Percentiles rank a stretch among this genome's conserved stretches.
These are phyloP conservation scores for Mareca strepera DNA, from an alignment of 2,797 vertebrate species.

Conservation along the genomic window DNA sequence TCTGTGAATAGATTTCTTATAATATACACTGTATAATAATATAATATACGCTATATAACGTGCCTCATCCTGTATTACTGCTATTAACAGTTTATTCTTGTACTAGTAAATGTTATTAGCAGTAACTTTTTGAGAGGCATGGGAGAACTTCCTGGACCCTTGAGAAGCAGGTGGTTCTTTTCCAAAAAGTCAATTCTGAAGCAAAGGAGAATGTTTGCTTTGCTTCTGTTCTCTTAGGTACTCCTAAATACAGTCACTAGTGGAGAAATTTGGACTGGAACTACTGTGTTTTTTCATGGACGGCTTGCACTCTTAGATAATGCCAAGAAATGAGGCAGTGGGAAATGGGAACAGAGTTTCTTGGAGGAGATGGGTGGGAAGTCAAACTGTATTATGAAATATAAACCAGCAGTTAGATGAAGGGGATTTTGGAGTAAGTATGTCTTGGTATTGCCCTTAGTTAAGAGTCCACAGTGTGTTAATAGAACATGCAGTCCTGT, in stretches of 20 bases:
- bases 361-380: neutral
- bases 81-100: neutral
- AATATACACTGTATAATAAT: too few species aligned
- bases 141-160: neutral
- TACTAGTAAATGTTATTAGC: neutral
- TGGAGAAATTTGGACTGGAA: neutral
- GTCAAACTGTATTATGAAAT: fast-evolving
- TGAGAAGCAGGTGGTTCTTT: neutral
- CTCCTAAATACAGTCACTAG: neutral
- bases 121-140: neutral
- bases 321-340: neutral
- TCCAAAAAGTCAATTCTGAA: neutral
- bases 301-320: neutral
- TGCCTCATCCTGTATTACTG: neutral
- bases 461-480: neutral
- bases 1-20: neutral
- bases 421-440: neutral
- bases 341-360: neutral
- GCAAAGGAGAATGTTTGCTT: neutral
- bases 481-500: neutral
- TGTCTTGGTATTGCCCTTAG: neutral
- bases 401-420: neutral
- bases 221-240: neutral
- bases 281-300: neutral
- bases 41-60: neutral